Conservation (phyloP, 2,888 invertebrate genomes). For the Julus scandinavius region DNA sequence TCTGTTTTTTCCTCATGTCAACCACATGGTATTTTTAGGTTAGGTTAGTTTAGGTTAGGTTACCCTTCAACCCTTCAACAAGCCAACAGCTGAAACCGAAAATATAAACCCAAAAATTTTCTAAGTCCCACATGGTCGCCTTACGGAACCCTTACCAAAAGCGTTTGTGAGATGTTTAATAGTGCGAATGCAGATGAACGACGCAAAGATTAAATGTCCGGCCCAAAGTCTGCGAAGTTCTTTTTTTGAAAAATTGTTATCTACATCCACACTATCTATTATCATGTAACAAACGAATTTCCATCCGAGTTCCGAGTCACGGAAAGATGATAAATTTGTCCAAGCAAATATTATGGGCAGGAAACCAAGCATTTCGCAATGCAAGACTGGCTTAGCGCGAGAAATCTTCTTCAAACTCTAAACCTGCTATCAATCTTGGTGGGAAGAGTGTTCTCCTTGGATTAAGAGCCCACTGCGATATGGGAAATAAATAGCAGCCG, state of each 20-base stretch:
- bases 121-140: too few relatives aligned
- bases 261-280: neutral
- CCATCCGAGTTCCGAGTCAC: neutral
- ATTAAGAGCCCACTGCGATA: neutral
- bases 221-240: neutral
- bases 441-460: neutral
- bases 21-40: too few relatives aligned
- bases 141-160: too few relatives aligned
- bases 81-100: too few relatives aligned
- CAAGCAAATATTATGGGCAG: neutral
- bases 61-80: too few relatives aligned
- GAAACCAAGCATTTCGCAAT: neutral
- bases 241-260: neutral
- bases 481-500: neutral
- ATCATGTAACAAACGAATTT: neutral
- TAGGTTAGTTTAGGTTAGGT: too few relatives aligned
- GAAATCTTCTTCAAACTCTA: neutral
- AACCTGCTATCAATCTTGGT: slow-evolving; percentile 20
- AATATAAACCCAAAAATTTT: too few relatives aligned
- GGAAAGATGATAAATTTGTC: neutral
- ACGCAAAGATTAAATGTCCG: neutral
- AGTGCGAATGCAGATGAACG: neutral
- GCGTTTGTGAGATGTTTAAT: too few relatives aligned
- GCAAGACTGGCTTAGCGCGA: neutral
- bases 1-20: too few relatives aligned